Base-by-base conservation (phyloP, 2,797 vertebrate genomes). In the Ctenopoma multispine region DNA sequence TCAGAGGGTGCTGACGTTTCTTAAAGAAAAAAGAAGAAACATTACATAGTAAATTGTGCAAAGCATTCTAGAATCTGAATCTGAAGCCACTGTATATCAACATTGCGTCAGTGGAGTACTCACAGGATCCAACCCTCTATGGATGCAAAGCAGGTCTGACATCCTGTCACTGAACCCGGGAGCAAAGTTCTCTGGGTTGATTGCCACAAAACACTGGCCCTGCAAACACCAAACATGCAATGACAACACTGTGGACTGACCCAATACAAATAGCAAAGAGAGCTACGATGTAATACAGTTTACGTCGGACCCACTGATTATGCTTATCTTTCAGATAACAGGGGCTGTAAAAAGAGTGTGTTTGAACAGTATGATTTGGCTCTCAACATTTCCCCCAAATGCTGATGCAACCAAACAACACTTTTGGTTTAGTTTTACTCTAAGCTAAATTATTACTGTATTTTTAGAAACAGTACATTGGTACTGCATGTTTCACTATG, bases 141-240 rank as follows among this genome's bases (percentile, higher is more conserved):
- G 94, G 49, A 95, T 81, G 56, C 85, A 86, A 68, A 95, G 74
- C 47, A 95, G 84, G 63, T 94, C 92, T 2, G 92, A 85, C 94
- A 95, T 93, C 76, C 94, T 90, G 49, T 87, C 80, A 7, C 38
- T 84, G 72, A 95, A 95, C 18, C 92, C 91, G 0, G 88, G 63
- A 29, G 94, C 93, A 79, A 95, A 95, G 85, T 89, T 92, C 18
- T 87, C 91, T 13, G 92, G 94, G 82, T 94, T 93, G 64, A 95
- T 89, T 0, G 91, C 94, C 34, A 95, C 92, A 56, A 95, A 95
- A 75, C 94, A 95, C 75, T 95, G 94, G 67, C 94, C 94, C 94
- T 95, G 78, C 24, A 64, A 83, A 76, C 23, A 65, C 1, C 1
- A 53, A 65, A 41, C 1, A 29, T 13, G 7, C 0, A 20, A 29